Percentiles rank a stretch among this genome's conserved stretches.
phyloP scores from a whole-genome alignment of 2,888 invertebrate genomes.

The Macrosiphum euphorbiae region DNA sequence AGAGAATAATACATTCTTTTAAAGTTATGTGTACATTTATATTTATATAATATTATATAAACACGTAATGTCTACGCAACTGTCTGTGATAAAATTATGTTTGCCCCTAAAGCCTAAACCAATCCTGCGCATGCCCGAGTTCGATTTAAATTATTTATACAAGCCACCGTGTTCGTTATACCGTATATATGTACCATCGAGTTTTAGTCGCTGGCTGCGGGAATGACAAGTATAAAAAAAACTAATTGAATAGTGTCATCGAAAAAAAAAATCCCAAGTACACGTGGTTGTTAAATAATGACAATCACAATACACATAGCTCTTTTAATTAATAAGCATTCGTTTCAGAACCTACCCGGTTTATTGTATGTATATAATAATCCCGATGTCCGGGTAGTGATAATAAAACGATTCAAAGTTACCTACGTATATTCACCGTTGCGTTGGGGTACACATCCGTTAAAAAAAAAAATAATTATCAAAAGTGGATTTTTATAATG shows the following conservation, averaged over 20 bases:
- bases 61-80: too few species aligned
- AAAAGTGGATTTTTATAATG: slow-evolving; percentile 13
- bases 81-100: not conserved
- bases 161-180: not conserved
- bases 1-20: not conserved
- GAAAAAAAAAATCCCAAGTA: not conserved
- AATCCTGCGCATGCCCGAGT: not conserved
- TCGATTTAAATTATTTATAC: not conserved
- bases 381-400: not conserved
- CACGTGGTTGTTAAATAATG: not conserved
- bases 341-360: not conserved
- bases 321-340: not conserved
- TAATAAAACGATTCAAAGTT: not conserved
- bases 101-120: not conserved
- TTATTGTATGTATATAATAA: not conserved
- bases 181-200: not conserved
- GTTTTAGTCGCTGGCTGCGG: not conserved
- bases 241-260: not conserved
- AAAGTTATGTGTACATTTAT: not conserved
- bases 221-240: not conserved
- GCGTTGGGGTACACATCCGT: not conserved
- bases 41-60: not conserved
- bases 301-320: not conserved
- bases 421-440: not conserved
- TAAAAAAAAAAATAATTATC: slow-evolving; percentile 26